A percentile compares a stretch with the other conserved stretches of the same genome.
Evolutionary conservation across 1,140 invertebrate genomes (phyloP).

Genomic region (Bombus huntii): DNA sequence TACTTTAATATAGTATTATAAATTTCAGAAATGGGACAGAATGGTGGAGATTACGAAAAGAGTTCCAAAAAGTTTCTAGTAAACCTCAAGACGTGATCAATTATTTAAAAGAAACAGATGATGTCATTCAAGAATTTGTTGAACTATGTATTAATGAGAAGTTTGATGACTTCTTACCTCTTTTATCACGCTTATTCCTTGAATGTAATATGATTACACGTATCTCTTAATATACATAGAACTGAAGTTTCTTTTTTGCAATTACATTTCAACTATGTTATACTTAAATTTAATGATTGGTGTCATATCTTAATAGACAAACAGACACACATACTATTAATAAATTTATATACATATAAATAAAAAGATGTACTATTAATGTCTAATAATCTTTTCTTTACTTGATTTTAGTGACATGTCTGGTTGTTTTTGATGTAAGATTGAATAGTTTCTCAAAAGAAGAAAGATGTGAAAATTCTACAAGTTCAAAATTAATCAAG

Average conservation of each 20-base stretch:
- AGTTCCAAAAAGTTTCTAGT: slow-evolving; percentile 91
- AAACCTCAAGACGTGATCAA: slow-evolving; percentile 86
- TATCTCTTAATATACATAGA: background rate
- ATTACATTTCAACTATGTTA: background rate
- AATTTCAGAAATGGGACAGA: slow-evolving; percentile 90
- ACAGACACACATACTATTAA: background rate
- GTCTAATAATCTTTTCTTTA: background rate
- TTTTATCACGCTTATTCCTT: slow-evolving; percentile 89
- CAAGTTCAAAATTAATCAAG: slow-evolving; percentile 87
- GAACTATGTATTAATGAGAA: slow-evolving; percentile 74
- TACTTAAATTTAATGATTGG: background rate
- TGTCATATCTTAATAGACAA: background rate
- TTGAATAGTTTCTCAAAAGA: slow-evolving; percentile 85
- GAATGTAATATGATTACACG: slow-evolving; percentile 86
- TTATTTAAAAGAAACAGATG: slow-evolving; percentile 86
- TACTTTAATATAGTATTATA: slow-evolving; percentile 16
- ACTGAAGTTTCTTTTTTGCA: background rate
- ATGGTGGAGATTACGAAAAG: slow-evolving; percentile 90
- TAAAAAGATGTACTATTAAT: background rate
- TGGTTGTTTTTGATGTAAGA: slow-evolving; percentile 86
- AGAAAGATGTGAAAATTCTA: slow-evolving; percentile 84
- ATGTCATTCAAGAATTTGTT: slow-evolving; percentile 87
- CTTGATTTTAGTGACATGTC: slow-evolving; percentile 86
- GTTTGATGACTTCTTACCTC: slow-evolving; percentile 86
- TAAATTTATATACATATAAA: too few relatives aligned